Evolutionary conservation across 2,888 invertebrate genomes (phyloP), one percentile per base, ranked within the genome.

Genomic region (Thecophora atra): DNA sequence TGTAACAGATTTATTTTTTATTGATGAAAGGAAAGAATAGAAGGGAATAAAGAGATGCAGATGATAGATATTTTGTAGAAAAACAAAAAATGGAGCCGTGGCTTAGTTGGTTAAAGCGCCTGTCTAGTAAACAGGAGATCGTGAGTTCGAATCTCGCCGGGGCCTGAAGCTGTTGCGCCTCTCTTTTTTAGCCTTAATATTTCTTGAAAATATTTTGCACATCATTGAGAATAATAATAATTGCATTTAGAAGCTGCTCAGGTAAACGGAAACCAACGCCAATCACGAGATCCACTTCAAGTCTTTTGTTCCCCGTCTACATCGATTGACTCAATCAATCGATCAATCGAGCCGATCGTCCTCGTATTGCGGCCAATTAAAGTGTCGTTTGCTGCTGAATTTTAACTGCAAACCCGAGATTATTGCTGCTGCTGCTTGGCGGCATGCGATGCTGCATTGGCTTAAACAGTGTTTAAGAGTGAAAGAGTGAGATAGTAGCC

Each of bases 121-220:
- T 81, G 81, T 80, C 80, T 80, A 80, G 81, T 81, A 81, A 81
- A 80, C 80, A 80, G 80, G 80, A 81, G 81, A 81, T 81, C 81
- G 77, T 80, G 79, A 81, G 81, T 81, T 81, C 81, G 80, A 81
- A 80, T 81, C 80, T 81, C 80, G 80, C 77, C 81, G 81, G 80
- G 77, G 80, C 80, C 80, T 80, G 13, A 51, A 51, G n/a, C 11
- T n/a, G 19, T 54, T n/a, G n/a, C 21, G 37, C 15, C 21, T 11
- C 54, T 1, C 11, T 54, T 52, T 52, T 19, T 52, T 19, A 52
- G 21, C 54, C 11, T 51, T 51, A 13, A 17, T 15, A 54, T 54
- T 54, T 1, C 17, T 37, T 11, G 11, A 37, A 37, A 21, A 54
- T 54, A 54, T 54, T 54, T n/a, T 54, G 37, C 37, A 37, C 37